Base-by-base conservation (phyloP, 2,113 vertebrate species). In the Smithornis capensis region DNA sequence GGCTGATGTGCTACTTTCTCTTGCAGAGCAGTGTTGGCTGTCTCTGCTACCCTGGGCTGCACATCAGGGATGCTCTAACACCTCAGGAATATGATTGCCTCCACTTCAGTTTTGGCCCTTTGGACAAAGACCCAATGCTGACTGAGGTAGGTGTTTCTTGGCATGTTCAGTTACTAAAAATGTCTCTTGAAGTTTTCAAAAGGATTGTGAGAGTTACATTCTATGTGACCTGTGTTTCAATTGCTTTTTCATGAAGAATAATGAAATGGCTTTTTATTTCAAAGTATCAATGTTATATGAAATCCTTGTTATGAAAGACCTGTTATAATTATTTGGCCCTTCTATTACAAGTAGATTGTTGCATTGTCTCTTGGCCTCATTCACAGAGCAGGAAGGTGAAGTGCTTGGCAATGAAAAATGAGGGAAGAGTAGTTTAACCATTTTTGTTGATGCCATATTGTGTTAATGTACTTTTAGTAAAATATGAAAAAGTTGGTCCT, bases 41-140 rank as follows among this genome's bases (percentile, higher is more conserved):
- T 4, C 40, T 37, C 37, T 64, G 21, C 35, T 29, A 1, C 8
- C 37, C 45, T 18, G 21, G 60, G n/a, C 42, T 94, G 55, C 38
- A 18, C 2, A 0, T 19, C 35, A 3, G 37, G 38, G 56, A 23
- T 2, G 14, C n/a, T 78, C 16, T 1, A 25, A 22, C 4, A 19
- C 33, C 49, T 77, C 6, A 1, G 9, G 17, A 12, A 60, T 31
- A 10, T 2, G 6, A 18, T 0, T 52, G 63, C 27, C 8, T 47
- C 38, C 1, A 2, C 59, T 70, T 62, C 10, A 9, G 19, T 38
- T 52, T 24, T 16, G 64, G 25, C 21, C 40, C 33, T 45, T 50
- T 0, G 4, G 69, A 75, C 44, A 13, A 77, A 52, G 50, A 53
- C 19, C 19, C 2, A 7, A 5, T 4, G 21, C n/a, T 68, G 68